These are phyloP conservation scores for Drosophila basisetae DNA, from an alignment of 2,888 invertebrate species.

Conservation along the genomic window DNA sequence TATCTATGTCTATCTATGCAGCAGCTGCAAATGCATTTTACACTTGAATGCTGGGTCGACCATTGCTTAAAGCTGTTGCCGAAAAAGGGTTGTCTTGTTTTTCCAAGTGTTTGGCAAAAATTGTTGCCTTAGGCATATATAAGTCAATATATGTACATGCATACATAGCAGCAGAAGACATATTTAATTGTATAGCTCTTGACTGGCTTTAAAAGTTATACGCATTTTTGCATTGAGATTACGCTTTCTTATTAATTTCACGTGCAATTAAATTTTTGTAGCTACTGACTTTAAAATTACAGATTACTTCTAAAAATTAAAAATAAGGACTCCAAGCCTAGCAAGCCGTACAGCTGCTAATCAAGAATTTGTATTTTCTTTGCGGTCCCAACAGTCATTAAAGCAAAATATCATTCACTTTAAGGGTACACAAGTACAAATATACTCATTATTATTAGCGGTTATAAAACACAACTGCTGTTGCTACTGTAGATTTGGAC, in stretches of 20 bases:
- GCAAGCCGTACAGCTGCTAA: neutral
- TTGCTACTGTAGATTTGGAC: conserved; percentile 8
- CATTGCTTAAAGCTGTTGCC: conserved; percentile 41
- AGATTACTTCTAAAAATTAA: neutral
- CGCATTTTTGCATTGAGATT: too few species aligned
- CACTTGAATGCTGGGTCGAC: conserved; percentile 41
- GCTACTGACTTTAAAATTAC: neutral
- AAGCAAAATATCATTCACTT: neutral
- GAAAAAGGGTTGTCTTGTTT: conserved; percentile 34
- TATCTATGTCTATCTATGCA: conserved; percentile 12
- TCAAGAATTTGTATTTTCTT: neutral
- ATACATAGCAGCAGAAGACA: neutral
- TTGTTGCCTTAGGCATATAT: neutral
- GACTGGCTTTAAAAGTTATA: neutral
- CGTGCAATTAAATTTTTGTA: neutral
- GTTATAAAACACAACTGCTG: conserved; percentile 46
- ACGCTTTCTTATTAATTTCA: neutral
- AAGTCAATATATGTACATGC: neutral
- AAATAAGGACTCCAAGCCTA: neutral
- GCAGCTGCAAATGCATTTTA: conserved; percentile 53
- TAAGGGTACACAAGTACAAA: conserved; percentile 5
- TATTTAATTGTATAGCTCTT: neutral
- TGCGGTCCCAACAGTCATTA: neutral
- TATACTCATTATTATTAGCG: conserved; percentile 28
- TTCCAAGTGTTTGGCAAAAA: conserved; percentile 23